Evolutionary conservation across 2,797 vertebrate genomes (phyloP).

Genomic region (Gorsachius magnificus): DNA sequence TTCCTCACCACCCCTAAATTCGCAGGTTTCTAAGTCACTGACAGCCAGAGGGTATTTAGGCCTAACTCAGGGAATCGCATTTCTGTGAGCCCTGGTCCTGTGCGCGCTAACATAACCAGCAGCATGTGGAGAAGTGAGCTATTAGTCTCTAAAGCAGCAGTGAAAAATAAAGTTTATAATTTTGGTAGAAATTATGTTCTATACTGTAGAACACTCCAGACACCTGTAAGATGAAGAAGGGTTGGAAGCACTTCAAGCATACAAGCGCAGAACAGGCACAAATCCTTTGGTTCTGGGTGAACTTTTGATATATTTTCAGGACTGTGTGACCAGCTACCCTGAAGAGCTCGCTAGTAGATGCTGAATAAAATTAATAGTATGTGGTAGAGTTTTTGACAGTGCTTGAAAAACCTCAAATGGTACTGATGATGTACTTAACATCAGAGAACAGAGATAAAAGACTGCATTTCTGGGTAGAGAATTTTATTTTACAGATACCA

Average conservation of each 20-base stretch:
- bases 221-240: not conserved
- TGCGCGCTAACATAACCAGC: not conserved
- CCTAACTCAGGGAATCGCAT: not conserved
- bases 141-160: not conserved
- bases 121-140: not conserved
- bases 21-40: not conserved
- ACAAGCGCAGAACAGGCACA: not conserved
- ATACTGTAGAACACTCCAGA: not conserved
- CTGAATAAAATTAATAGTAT: conserved; percentile 13
- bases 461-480: not conserved
- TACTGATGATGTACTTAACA: not conserved
- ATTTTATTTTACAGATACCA: not conserved
- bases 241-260: not conserved
- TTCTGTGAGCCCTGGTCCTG: not conserved
- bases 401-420: not conserved
- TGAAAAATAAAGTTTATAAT: not conserved
- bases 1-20: not conserved
- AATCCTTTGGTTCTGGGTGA: not conserved
- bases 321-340: not conserved
- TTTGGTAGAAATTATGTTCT: not conserved
- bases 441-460: not conserved
- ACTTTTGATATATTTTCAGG: not conserved
- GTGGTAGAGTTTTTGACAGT: not conserved
- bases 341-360: not conserved
- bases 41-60: not conserved